Base-by-base conservation (phyloP, 2,113 vertebrate species). In the Daboia siamensis region DNA sequence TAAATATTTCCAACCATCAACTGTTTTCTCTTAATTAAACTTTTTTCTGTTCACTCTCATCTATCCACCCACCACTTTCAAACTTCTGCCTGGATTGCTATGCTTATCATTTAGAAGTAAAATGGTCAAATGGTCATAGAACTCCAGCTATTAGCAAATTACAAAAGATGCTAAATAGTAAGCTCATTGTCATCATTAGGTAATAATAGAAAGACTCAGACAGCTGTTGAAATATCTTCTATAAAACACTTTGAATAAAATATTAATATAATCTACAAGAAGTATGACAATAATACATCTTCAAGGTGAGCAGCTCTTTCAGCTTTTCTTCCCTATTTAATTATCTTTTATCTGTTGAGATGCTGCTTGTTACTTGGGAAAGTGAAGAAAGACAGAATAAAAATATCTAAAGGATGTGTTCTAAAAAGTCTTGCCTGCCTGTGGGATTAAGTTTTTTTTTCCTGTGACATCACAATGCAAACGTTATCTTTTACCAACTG, bases 231-330 rank as follows among this genome's bases (percentile, higher is more conserved):
- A 9, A 13, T 55, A 17, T 59, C 44, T 7, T 57, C 52, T 24
- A 20, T 51, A 92, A 54, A 46, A 48, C 24, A n/a, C 57, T 89
- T 57, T 85, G 54, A 89, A 80, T 56, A 92, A 55, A 84, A 51
- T 89, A 89, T 84, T 92, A 52, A 87, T 17, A 21, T 57, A 46
- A 39, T 87, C 29, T 29, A 39, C 87, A 59, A 33, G 17, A 85
- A 55, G 20, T 85, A 46, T 44, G 56, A 12, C 55, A 48, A 69
- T 92, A 74, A 89, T 33, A 89, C 20, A 33, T 57, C 39, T 48
- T 92, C 64, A 89, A 92, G 51, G 55, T 89, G 91, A 84, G 33
- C 54, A 89, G 64, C 59, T 44, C 5, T 91, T 80, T 88, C 55
- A 88, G 74, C 86, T 92, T 80, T 54, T 29, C 52, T 92, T 92